Percentiles rank a stretch among this genome's conserved stretches.
Evolutionary conservation across 1,140 invertebrate species (phyloP).

Genomic region (Brachionus asplanchnoidis): DNA sequence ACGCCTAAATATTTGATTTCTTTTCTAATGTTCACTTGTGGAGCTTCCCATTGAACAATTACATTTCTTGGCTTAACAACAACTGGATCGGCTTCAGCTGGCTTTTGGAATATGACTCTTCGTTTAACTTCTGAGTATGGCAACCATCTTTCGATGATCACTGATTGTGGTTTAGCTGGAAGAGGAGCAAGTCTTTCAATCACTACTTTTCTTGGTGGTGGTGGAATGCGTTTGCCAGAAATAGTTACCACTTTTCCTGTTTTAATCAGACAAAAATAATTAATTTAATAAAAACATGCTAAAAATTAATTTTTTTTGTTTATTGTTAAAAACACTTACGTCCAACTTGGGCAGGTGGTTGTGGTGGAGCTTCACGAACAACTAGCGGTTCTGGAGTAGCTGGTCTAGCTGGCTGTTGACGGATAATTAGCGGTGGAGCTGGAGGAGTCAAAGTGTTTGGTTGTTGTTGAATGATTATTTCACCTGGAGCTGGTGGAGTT

Average conservation of each 20-base stretch:
- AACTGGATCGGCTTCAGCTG: not conserved
- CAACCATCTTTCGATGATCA: conserved; percentile 37
- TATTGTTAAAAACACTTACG: not conserved
- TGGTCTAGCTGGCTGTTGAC: conserved; percentile 37
- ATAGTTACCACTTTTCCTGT: conserved; percentile 28
- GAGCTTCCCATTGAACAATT: conserved; percentile 39
- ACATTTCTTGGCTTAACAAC: conserved; percentile 20
- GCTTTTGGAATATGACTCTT: conserved; percentile 26
- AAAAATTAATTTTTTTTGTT: too few relatives aligned
- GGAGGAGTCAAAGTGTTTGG: not conserved
- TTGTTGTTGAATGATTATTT: conserved; percentile 37
- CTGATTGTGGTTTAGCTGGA: conserved; percentile 40
- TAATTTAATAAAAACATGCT: too few relatives aligned
- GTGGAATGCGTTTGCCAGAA: conserved; percentile 19
- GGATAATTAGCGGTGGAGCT: conserved; percentile 39
- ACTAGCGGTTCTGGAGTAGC: conserved; percentile 31
- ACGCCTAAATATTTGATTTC: conserved; percentile 40
- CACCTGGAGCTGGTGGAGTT: conserved; percentile 42
- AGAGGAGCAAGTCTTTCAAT: conserved; percentile 41
- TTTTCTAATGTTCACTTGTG: conserved; percentile 5
- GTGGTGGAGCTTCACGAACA: conserved; percentile 41
- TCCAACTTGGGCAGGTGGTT: conserved; percentile 8
- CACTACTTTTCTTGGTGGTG: conserved; percentile 41
- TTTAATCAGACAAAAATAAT: not conserved
- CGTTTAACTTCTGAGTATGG: conserved; percentile 38